phyloP scores from a whole-genome alignment of 2,113 vertebrate species.

The Engraulis encrasicolus region DNA sequence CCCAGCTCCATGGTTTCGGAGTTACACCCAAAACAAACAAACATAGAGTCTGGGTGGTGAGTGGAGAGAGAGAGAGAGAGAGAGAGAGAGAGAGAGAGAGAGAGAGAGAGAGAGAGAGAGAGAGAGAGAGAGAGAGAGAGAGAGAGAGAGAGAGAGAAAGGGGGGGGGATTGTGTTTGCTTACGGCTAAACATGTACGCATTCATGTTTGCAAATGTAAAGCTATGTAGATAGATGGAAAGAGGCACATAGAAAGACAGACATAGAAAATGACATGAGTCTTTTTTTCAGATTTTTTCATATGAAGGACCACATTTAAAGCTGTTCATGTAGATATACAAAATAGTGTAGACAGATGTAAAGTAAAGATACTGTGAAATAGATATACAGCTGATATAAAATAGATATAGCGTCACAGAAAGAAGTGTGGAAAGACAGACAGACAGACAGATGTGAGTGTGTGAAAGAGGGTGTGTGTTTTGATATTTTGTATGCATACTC shows the following conservation, averaged over 20 bases:
- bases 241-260: too few relatives aligned
- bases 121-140: neutral
- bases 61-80: neutral
- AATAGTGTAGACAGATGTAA: too few relatives aligned
- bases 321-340: too few relatives aligned
- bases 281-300: too few relatives aligned
- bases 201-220: too few relatives aligned
- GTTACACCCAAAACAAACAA: conserved; percentile 79
- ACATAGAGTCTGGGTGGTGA: conserved; percentile 60
- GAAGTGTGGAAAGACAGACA: neutral
- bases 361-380: too few relatives aligned
- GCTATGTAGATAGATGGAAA: too few relatives aligned
- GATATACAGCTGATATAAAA: too few relatives aligned
- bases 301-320: too few relatives aligned
- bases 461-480: conserved; percentile 25
- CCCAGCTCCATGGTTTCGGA: conserved; percentile 73
- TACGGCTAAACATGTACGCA: too few relatives aligned
- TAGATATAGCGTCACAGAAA: conserved; percentile 65
- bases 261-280: too few relatives aligned
- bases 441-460: neutral
- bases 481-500: neutral
- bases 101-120: neutral
- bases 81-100: neutral
- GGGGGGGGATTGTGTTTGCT: too few relatives aligned
- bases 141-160: conserved; percentile 38